These are phyloP conservation scores for Empidonax alnorum DNA, from an alignment of 2,113 vertebrate genomes.

Conservation along the genomic window DNA sequence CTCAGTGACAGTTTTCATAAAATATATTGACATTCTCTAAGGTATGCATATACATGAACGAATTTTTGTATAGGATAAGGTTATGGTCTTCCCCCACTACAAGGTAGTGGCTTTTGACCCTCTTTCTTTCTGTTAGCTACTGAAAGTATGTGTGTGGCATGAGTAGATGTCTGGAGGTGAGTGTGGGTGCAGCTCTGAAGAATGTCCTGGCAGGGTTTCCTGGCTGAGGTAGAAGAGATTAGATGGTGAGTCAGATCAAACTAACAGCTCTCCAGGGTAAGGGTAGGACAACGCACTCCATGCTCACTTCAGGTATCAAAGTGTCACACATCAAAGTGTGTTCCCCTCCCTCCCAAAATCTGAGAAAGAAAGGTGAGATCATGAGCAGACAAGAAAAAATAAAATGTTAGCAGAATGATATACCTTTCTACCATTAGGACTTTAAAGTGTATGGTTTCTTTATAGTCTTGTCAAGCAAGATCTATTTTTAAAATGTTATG, in stretches of 20 bases:
- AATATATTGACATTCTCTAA: not conserved
- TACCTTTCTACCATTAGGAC: not conserved
- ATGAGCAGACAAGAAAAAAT: not conserved
- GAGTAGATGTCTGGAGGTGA: conserved; percentile 10
- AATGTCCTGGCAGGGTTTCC: conserved; percentile 35
- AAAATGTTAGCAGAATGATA: rapidly evolving
- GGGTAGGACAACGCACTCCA: not conserved
- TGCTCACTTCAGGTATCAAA: not conserved
- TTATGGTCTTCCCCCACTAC: not conserved
- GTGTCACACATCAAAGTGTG: not conserved
- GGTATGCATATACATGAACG: not conserved
- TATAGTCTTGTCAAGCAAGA: not conserved
- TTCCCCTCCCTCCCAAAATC: not conserved
- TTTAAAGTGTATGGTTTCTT: not conserved
- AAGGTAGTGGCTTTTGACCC: not conserved
- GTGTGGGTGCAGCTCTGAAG: conserved; percentile 35
- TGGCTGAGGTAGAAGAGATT: not conserved
- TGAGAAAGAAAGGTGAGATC: not conserved
- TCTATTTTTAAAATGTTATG: not conserved
- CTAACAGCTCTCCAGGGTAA: not conserved
- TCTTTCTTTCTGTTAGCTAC: not conserved
- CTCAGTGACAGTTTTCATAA: not conserved
- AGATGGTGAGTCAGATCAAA: conserved; percentile 35
- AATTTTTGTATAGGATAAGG: not conserved
- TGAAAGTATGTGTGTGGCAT: not conserved